Base-by-base conservation (phyloP, 2,888 invertebrate species). In the Cetonia aurata region DNA sequence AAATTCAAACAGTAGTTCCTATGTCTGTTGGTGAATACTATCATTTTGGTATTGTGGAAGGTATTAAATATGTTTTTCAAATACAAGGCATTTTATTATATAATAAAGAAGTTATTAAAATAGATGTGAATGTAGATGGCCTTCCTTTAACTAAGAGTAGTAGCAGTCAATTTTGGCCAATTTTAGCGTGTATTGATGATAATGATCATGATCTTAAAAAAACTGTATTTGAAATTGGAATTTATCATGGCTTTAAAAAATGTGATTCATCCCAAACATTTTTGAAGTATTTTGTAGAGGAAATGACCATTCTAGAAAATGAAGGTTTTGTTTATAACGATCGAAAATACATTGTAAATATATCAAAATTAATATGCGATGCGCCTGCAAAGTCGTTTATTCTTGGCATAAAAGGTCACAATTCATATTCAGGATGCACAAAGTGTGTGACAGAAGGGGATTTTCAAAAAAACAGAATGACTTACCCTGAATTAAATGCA, bases 381-480 rank as follows among this genome's bases (percentile, higher is more conserved):
- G 44, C 44, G 12, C 44, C 44, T n/a, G 44, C 44, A n/a, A 44
- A 44, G 6, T n/a, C 12, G 10, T 44, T 44, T 44, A 13, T 44
- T n/a, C 13, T 44, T 10, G 44, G 44, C 12, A 13, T 44, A n/a
- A 44, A 44, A 44, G 44, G 44, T 25, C 44, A 44, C 6, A 44
- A 44, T 44, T 44, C 44, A 44, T n/a, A 10, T 44, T n/a, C 13
- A 13, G 44, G 44, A 44, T 44, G 44, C 44, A 44, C 44, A 13
- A 44, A 44, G 44, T 44, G 44, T 44, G 6, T 13, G 2, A 44
- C 44, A n/a, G 44, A 44, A 44, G 44, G 44, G 3, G 13, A 10
- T n/a, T 44, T 44, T 44, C 13, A n/a, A 44, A 44, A 44, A n/a
- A 44, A 44, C 44, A 44, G 44, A 41, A 44, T 44, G 44, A n/a